phyloP scores from a whole-genome alignment of 2,888 invertebrate genomes.

The Lasioglossum figueresi region DNA sequence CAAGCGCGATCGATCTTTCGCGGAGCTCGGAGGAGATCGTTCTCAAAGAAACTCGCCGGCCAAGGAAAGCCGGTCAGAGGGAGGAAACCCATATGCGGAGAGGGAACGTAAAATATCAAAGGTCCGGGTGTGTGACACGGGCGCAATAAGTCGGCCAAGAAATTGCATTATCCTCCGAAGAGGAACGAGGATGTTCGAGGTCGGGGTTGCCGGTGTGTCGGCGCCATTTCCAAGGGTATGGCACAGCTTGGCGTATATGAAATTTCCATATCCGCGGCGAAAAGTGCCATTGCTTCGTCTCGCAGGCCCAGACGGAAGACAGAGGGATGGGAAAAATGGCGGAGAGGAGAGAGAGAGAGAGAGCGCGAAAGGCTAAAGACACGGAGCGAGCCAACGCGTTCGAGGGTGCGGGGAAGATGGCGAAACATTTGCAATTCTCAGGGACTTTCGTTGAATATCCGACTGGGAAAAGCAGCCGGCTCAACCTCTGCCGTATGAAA shows the following conservation, averaged over 20 bases:
- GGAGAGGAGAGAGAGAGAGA: background rate
- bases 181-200: slow-evolving; percentile 37
- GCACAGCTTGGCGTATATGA: slow-evolving; percentile 74
- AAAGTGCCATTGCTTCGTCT: slow-evolving; percentile 71
- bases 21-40: background rate
- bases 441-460: slow-evolving; percentile 64
- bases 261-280: slow-evolving; percentile 78
- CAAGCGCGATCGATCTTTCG: background rate
- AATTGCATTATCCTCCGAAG: slow-evolving; percentile 52
- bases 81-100: background rate
- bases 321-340: slow-evolving; percentile 6
- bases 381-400: background rate
- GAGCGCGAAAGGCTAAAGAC: slow-evolving; percentile 30
- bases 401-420: slow-evolving; percentile 31
- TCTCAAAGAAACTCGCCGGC: background rate
- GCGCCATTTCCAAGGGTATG: slow-evolving; percentile 23
- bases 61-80: background rate
- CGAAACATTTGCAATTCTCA: slow-evolving; percentile 79
- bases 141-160: slow-evolving; percentile 54
- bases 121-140: slow-evolving; percentile 8
- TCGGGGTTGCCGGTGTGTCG: background rate
- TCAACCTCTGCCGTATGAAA: slow-evolving; percentile 64
- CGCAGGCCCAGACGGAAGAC: slow-evolving; percentile 29
- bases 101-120: slow-evolving; percentile 22
- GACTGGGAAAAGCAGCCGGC: slow-evolving; percentile 49